Evolutionary conservation across 1,140 invertebrate genomes (phyloP), one percentile per base, ranked within the genome.

Genomic region (Ephestia elutella): DNA sequence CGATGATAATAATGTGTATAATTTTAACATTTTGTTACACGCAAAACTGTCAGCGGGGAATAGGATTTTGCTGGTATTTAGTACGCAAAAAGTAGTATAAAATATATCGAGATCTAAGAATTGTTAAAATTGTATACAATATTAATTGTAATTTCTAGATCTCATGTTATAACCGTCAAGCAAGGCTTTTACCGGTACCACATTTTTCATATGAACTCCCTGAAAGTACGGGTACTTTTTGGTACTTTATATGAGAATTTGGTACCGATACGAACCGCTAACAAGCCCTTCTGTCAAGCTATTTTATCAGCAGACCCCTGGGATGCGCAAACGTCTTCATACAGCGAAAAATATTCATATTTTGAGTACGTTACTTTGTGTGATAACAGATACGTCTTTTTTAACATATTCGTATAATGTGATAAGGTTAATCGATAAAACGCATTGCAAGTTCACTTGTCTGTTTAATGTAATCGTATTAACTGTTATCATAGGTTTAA

Each of bases 401-500:
- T 11, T 59, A 60, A 65, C 51, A 68, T 76, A 64, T 70, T 65
- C 63, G 38, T 60, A 38, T 57, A 11, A 49, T 63, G 67, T 68
- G 57, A 59, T 78, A 78, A 71, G 73, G 61, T 76, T 69, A 69
- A 69, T 63, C 66, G 65, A 68, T 75, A 76, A 53, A 69, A 78
- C 67, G 74, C 74, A 75, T 78, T 77, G 71, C 73, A 76, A 80
- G 70, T 83, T 83, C 77, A 77, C 70, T 60, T 73, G 68, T 82
- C 68, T 81, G 71, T 75, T 71, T 73, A 70, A 67, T 80, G 69
- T 86, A 80, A 77, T 81, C 71, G 70, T 81, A 74, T 73, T 81
- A 78, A 77, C 71, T 80, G 75, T 83, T 82, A 78, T 79, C 71
- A 75, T 84, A 82, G 72, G 66, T 57, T 78, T 76, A 77, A 74